Percentiles rank a stretch among this genome's conserved stretches.
Evolutionary conservation across 2,888 invertebrate genomes (phyloP).

Genomic region (Helicoverpa assulta): DNA sequence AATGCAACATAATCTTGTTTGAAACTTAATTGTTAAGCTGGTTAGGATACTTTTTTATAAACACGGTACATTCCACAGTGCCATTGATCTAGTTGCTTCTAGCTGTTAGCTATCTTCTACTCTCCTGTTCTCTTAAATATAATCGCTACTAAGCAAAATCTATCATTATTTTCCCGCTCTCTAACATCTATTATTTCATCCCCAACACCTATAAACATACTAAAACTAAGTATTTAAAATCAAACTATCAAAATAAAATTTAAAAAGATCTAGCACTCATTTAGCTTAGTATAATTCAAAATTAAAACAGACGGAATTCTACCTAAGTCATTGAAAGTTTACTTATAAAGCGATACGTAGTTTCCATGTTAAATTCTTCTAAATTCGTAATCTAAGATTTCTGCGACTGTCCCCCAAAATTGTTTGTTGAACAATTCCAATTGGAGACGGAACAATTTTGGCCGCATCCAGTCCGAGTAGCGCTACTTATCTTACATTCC

Average conservation of each 20-base stretch:
- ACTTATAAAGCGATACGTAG: slow-evolving; percentile 85
- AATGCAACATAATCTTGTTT: slow-evolving; percentile 86
- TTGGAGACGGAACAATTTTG: slow-evolving; percentile 62
- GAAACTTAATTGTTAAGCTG: slow-evolving; percentile 84
- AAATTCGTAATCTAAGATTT: slow-evolving; percentile 86
- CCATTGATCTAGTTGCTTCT: slow-evolving; percentile 87
- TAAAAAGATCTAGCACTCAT: slow-evolving; percentile 80
- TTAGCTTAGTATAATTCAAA: slow-evolving; percentile 86
- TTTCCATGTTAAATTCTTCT: slow-evolving; percentile 86
- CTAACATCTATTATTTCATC: slow-evolving; percentile 52
- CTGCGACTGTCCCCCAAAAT: slow-evolving; percentile 68
- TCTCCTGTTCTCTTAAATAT: slow-evolving; percentile 74
- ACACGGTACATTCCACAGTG: slow-evolving; percentile 88
- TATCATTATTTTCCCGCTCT: slow-evolving; percentile 62
- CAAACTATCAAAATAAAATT: slow-evolving; percentile 67
- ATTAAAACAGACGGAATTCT: slow-evolving; percentile 80
- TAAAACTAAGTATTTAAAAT: slow-evolving; percentile 57
- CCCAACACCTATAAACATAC: slow-evolving; percentile 42
- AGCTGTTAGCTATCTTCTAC: slow-evolving; percentile 82
- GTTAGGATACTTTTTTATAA: slow-evolving; percentile 88
- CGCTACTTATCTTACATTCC: slow-evolving; percentile 85
- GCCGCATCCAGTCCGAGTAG: slow-evolving; percentile 75
- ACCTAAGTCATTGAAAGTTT: slow-evolving; percentile 81
- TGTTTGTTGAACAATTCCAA: slow-evolving; percentile 63
- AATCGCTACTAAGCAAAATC: slow-evolving; percentile 66